Evolutionary conservation across 2,888 invertebrate genomes (phyloP), one percentile per base, ranked within the genome.

Genomic region (Penaeus monodon): DNA sequence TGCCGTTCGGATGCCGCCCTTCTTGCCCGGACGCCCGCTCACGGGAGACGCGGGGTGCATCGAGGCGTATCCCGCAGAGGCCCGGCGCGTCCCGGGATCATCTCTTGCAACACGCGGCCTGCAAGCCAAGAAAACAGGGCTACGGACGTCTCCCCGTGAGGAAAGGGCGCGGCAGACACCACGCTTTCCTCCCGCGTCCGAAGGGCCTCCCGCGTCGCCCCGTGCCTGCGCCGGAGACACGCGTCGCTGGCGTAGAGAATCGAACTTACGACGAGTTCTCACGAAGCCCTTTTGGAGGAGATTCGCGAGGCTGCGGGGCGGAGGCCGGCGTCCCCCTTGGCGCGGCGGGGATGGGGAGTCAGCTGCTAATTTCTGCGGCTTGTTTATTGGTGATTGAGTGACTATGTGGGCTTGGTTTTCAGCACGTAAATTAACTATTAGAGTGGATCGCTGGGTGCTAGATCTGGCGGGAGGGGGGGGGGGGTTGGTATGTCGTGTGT

Each of bases 341-440:
- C 81, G 68, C 66, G 68, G 79, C 79, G 24, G 29, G 66, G 57
- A 64, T 85, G 79, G 85, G 85, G 77, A 81, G 86, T 76, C 86
- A 81, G 86, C 81, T 66, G 86, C 86, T 86, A 86, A 86, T 86
- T 86, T 86, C 86, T 86, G 81, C 81, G 77, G 86, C 86, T 86
- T 86, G 86, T 86, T 86, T 86, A 86, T 86, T 49, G 86, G 86
- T 86, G 86, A 86, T 86, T 86, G 86, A 86, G 81, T 86, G 86
- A 86, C 86, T 86, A 78, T 81, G 81, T 86, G 81, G 86, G 86
- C 81, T 86, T 86, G 86, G 86, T 86, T 86, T 86, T 86, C 86
- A 86, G 81, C 86, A 86, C 86, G 86, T 86, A 86, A 86, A 86
- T 86, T 86, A 86, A 86, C 86, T 86, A 86, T 86, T 86, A 86